A percentile compares a stretch with the other conserved stretches of the same genome.
These are phyloP conservation scores for Girardia tigrina DNA, from an alignment of 2,888 invertebrate genomes.

Conservation along the genomic window DNA sequence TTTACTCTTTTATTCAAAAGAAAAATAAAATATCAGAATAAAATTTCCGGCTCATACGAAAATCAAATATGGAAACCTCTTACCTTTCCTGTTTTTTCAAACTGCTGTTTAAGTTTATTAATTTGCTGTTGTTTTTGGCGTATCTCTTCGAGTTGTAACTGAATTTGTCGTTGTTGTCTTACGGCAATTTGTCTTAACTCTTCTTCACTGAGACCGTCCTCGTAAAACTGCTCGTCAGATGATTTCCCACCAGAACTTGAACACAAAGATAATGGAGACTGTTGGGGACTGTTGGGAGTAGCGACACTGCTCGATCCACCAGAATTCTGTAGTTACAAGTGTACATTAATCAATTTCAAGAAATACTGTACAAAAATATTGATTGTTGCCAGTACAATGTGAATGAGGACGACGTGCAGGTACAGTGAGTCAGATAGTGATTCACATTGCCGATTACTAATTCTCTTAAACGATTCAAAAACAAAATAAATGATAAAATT, in stretches of 20 bases:
- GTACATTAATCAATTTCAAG: too few species aligned
- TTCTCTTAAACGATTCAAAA: too few species aligned
- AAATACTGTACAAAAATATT: too few species aligned
- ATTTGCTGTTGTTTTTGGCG: constrained; percentile 23
- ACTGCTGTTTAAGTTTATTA: constrained; percentile 3
- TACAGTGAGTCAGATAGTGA: too few species aligned
- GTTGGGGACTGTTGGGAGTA: constrained; percentile 26
- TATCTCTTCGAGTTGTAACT: background rate
- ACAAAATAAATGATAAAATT: too few species aligned
- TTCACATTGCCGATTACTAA: too few species aligned
- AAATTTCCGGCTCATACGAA: too few species aligned
- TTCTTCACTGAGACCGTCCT: constrained; percentile 55
- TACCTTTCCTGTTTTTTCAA: background rate
- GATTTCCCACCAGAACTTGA: constrained; percentile 9
- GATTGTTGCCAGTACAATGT: too few species aligned
- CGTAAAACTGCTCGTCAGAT: constrained; percentile 3
- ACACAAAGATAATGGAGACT: background rate
- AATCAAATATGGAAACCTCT: too few species aligned
- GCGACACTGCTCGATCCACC: constrained; percentile 18
- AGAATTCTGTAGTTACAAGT: constrained; percentile 26
- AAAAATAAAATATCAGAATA: too few species aligned
- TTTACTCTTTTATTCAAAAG: too few species aligned
- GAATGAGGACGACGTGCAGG: too few species aligned
- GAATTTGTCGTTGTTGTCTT: constrained; percentile 57
- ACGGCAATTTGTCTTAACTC: constrained; percentile 95